Evolutionary conservation across 2,113 vertebrate genomes (phyloP), one percentile per base, ranked within the genome.

Genomic region (Miniopterus natalensis): DNA sequence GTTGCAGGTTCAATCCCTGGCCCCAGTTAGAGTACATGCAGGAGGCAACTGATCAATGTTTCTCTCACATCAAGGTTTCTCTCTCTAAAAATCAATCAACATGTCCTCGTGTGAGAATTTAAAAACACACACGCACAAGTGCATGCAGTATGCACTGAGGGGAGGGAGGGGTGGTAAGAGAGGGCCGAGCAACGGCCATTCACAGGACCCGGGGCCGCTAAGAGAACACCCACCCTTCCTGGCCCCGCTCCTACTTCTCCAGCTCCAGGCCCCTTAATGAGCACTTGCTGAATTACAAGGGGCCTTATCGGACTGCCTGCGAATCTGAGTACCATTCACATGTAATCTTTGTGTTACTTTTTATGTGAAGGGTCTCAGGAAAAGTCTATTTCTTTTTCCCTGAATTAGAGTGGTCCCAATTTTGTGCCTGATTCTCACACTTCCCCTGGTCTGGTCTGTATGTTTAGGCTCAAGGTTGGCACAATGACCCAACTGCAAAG

Each of bases 271-370:
- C 25, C 40, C n/a, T 81, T 42, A 45, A 12, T 17, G 8, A 81
- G 47, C 49, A 68, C 42, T 47, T 20, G 6, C 53, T 68, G 73
- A 42, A 45, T 86, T 23, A 74, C 14, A 49, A 80, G 65, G 59
- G 49, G n/a, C 15, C 10, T 84, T 31, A 31, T 66, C 71, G 88
- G 63, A 79, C 36, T 81, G 40, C n/a, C 57, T 83, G 8, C 14
- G 49, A 73, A 11, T 74, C 42, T 63, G 73, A 89, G 51, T 53
- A 18, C 17, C 79, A 68, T 31, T 79, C 23, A 4, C 79, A 12
- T 79, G 89, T 74, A 88, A 86, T 85, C 59, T 65, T 51, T 51
- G 23, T 55, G 5, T 45, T 66, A 57, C n/a, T 87, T 75, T 90
- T 59, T n/a, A 77, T 27, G 8, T 55, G n/a, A 81, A 92, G 29